Conservation (phyloP, 2,888 invertebrate species). For the Scaeva pyrastri region DNA sequence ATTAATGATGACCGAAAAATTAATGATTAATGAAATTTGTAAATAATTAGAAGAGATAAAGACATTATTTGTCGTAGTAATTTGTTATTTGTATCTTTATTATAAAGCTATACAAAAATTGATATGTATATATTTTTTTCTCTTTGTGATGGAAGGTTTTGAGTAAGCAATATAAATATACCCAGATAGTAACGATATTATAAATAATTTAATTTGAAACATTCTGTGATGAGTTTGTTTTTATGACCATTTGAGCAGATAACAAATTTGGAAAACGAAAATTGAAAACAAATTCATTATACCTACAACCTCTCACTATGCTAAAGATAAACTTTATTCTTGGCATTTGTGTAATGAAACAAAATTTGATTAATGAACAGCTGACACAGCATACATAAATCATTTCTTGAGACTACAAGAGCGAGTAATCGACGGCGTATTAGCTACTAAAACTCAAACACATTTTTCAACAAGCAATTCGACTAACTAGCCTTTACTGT, state of each 20-base stretch:
- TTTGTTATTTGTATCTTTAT: constrained; percentile 17
- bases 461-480: too few species aligned
- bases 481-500: too few species aligned
- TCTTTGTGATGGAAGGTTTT: not conserved
- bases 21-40: constrained; percentile 29
- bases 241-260: not conserved
- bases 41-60: constrained; percentile 9
- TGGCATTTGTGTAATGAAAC: too few species aligned
- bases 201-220: not conserved
- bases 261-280: not conserved
- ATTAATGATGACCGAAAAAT: constrained; percentile 15
- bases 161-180: not conserved
- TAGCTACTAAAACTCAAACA: too few species aligned
- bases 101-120: too few species aligned
- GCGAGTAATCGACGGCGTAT: too few species aligned
- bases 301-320: too few species aligned
- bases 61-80: constrained; percentile 7
- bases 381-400: too few species aligned
- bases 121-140: too few species aligned
- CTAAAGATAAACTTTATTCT: too few species aligned
- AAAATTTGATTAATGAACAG: too few species aligned
- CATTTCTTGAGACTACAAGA: too few species aligned
- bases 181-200: not conserved
- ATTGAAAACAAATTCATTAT: not conserved
- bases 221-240: not conserved